Conservation (phyloP, 1,140 invertebrate species). For the Cecropterus lyciades region DNA sequence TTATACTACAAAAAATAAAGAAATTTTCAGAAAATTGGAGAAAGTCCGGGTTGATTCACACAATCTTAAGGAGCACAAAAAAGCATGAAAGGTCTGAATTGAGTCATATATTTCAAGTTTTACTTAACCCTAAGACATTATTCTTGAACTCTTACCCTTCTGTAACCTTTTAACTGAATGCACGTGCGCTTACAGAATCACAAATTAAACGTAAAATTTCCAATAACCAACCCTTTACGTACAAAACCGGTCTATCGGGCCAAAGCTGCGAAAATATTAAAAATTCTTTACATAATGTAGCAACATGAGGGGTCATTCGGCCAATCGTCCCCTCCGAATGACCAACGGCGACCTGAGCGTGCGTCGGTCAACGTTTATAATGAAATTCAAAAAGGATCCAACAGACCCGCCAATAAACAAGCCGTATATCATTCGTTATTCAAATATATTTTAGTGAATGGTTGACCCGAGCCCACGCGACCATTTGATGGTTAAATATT, state of each 20-base stretch:
- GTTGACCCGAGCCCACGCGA: constrained; percentile 79
- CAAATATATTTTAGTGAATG: constrained; percentile 79
- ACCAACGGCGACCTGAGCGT: constrained; percentile 67
- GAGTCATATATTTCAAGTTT: neutral
- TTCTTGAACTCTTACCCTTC: constrained; percentile 36
- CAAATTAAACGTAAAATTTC: constrained; percentile 81
- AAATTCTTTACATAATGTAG: constrained; percentile 76
- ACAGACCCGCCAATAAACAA: constrained; percentile 81
- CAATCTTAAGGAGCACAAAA: neutral
- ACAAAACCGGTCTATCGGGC: constrained; percentile 54
- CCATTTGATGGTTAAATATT: constrained; percentile 80
- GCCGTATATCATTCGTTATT: constrained; percentile 82
- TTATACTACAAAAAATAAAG: no score
- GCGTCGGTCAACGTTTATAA: constrained; percentile 70
- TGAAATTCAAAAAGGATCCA: constrained; percentile 74
- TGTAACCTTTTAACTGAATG: constrained; percentile 54
- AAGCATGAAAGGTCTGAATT: neutral
- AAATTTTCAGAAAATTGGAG: no score
- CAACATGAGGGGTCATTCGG: constrained; percentile 66
- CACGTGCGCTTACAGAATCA: constrained; percentile 64
- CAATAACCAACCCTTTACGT: constrained; percentile 53
- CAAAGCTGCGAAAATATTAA: constrained; percentile 80
- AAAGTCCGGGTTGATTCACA: neutral
- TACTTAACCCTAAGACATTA: constrained; percentile 30
- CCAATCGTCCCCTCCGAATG: constrained; percentile 59